Evolutionary conservation across 2,113 vertebrate species (phyloP), one percentile per base, ranked within the genome.

Genomic region (Cyprinus carpio): DNA sequence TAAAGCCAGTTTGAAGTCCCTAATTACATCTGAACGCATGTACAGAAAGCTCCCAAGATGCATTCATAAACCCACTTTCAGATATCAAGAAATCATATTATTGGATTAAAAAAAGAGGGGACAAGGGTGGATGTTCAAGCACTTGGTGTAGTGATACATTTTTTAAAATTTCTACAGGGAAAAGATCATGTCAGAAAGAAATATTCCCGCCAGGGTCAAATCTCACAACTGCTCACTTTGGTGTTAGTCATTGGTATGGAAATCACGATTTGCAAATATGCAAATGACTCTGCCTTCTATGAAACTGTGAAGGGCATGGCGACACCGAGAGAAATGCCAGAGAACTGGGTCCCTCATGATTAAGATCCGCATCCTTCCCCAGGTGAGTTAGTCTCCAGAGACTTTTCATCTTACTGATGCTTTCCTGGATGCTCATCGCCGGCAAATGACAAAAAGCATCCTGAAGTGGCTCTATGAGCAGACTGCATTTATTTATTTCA

Each of bases 281-380:
- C 88, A 87, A 87, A 89, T 87, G 29, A 67, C 78, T 56, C 49
- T 60, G 31, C 67, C 31, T 77, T 85, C 49, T 49, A 46, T 67
- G 51, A 74, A 40, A 34, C 80, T 82, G 46, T 86, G 62, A 81
- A 84, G 64, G 81, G 84, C 75, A 79, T 84, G 31, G 71, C 77
- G 72, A 74, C 90, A 87, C 65, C 49, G 90, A 90, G 81, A 90
- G 85, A 87, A 82, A 87, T 74, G 87, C 67, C 87, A 90, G 72
- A 84, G 82, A 92, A 90, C 79, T 92, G 87, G 87, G 88, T 93
- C 91, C 89, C 89, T 64, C 79, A 91, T 92, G 92, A 92, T 92
- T 89, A 91, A 93, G 89, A 91, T 82, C 87, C 81, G 81, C 87
- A 86, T 87, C 65, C 89, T 88, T 92, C 89, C 83, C 46, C 84